Evolutionary conservation across 2,888 invertebrate species (phyloP), one percentile per base, ranked within the genome.

Genomic region (Galeruca laticollis): DNA sequence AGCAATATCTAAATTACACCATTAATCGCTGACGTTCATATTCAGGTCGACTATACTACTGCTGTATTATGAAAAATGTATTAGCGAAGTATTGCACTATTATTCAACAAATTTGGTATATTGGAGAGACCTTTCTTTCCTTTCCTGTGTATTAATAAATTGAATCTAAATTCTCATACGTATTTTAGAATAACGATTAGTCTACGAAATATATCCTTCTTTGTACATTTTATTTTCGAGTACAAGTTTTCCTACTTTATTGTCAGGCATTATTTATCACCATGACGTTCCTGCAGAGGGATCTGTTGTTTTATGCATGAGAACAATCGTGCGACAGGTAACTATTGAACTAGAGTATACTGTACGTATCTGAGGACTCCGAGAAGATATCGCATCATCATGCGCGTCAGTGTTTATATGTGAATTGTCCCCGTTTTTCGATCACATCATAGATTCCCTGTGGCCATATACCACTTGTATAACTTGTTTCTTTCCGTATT

Each of bases 221-320:
- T 52, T 72, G 64, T 56, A 70, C 64, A 63, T 69, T 68, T 67
- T 57, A 65, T 43, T 49, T 59, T 60, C 52, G 33, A 61, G 63
- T 65, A 73, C 73, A 73, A 70, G 70, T 70, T 69, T 72, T 70
- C 68, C 56, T 72, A 71, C 73, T 73, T 66, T 62, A 60, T 75
- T 74, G 70, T 65, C 60, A 68, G 69, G 70, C 69, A 73, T 73
- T 74, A 76, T 76, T 75, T 74, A 76, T 75, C 75, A 74, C 73
- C 72, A 71, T 73, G 68, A 73, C 75, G 69, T 69, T 71, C 69
- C 73, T 73, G 71, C 65, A 60, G 73, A 73, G 71, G 72, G 73
- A 69, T 72, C 73, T 70, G 62, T 72, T 76, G 75, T 75, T 73
- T 76, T 76, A 76, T 76, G 75, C 76, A 76, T 76, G 70, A 74